Evolutionary conservation across 2,888 invertebrate genomes (phyloP), one percentile per base, ranked within the genome.

Genomic region (Philereme vetulata): DNA sequence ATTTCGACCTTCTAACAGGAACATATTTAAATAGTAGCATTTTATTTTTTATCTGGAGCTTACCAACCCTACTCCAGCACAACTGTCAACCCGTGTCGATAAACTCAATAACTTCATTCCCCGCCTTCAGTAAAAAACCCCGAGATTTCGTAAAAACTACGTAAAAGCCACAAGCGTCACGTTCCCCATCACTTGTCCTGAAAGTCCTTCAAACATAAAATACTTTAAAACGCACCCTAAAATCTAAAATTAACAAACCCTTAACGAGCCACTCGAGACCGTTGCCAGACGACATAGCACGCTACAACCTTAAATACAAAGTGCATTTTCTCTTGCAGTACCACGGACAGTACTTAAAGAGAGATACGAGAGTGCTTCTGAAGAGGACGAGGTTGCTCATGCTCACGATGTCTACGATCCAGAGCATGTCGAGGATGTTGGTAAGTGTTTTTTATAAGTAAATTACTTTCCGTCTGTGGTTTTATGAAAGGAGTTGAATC

Each of bases 321-420:
- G 85, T 79, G 62, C 60, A 66, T 66, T 76, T 82, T 85, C 66
- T 64, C 65, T 84, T 84, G 78, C 92, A 97, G 97, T 97, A 67
- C 97, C 97, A 4, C 93, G 97, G 67, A 96, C 95, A 80, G 96
- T 97, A 55, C 90, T 97, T 64, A 96, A 96, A 80, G 96, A 97
- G 85, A 94, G 95, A 70, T 97, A 95, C 86, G 96, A 97, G 79
- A 96, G 96, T 64, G 94, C 95, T 35, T 93, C 95, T 50, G 96
- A 96, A 84, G 93, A 95, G 66, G 97, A 97, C 82, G 97, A 97
- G 82, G 93, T 94, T 66, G 93, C 93, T 70, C 93, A 90, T 66
- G 93, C 93, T 70, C 93, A 90, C 74, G 91, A 89, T 72, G 87
- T 84, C 75, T 84, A 88, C 60, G 88, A 90, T 80, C 84, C 87